phyloP scores from a whole-genome alignment of 2,113 vertebrate genomes.

The Okapia johnstoni region DNA sequence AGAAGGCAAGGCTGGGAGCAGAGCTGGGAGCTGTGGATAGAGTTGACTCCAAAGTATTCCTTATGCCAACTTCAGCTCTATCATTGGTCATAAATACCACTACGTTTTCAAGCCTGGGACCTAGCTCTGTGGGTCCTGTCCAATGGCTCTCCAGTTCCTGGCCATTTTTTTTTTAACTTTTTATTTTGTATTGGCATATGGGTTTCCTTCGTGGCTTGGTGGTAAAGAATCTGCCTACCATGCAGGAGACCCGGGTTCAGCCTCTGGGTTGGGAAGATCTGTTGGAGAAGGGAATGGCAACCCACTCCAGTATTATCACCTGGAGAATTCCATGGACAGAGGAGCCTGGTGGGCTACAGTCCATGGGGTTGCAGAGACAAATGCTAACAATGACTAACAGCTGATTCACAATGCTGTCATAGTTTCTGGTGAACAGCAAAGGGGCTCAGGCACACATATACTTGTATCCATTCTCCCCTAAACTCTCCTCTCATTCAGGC shows the following conservation, averaged over 20 bases:
- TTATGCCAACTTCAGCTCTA: neutral
- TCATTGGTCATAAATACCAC: neutral
- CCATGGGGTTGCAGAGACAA: neutral
- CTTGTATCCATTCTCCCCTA: neutral
- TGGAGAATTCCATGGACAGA: neutral
- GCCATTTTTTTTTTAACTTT: neutral
- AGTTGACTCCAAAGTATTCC: neutral
- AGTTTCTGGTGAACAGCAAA: neutral
- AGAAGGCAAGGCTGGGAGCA: neutral
- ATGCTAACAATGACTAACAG: neutral
- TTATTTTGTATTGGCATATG: neutral
- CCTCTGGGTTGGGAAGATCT: neutral
- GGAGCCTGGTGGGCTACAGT: neutral
- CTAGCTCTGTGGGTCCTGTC: accelerated
- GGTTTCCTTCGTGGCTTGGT: neutral
- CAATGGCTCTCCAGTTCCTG: accelerated
- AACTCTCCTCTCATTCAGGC: neutral
- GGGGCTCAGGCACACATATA: neutral
- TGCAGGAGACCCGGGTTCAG: neutral
- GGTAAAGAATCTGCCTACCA: neutral
- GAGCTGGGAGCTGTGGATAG: neutral
- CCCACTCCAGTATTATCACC: neutral
- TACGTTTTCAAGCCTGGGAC: no score
- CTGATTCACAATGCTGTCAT: neutral
- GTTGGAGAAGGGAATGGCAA: neutral